Base-by-base conservation (phyloP, 2,113 vertebrate genomes). In the western clawed frog (Xenopus tropicalis) region DNA sequence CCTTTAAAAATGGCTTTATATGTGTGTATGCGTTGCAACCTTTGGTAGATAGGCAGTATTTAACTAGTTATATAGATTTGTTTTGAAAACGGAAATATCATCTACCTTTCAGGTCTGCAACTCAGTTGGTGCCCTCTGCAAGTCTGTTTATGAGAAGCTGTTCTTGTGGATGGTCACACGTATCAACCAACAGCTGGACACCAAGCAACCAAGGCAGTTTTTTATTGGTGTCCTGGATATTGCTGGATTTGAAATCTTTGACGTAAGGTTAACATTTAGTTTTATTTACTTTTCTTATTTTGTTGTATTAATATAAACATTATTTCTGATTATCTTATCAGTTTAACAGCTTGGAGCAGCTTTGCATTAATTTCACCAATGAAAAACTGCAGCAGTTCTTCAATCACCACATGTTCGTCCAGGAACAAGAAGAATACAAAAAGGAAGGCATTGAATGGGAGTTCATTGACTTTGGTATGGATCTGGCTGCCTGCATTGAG, bases 161-260 rank as follows among this genome's bases (percentile, higher is more conserved):
- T 93, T 93, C 83, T 66, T 90, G n/a, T 94, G 91, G 92, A 94
- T 94, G 92, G 92, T 93, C 6, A 23, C 79, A 14, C 72, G 85
- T 44, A 88, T 89, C 71, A 89, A 89, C 64, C 86, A 88, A 76
- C 85, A 86, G 70, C 64, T 89, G 79, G 88, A 88, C 73, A 89
- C 87, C 57, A 89, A 87, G 65, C 86, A 87, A 43, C 79, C 87
- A 62, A 83, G 92, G 61, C 92, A 93, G 67, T 87, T 91, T 73
- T 93, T 93, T 78, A 93, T 93, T 1, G 92, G 92, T 61, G 91
- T 93, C 4, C 79, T 93, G 86, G 92, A 93, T 75, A 92, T 92
- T 0, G 90, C 92, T 37, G 91, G 90, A 14, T 93, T 92, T 1
- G 90, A 92, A 80, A 93, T 92, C 71, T 92, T 93, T 84, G 90